Percentiles rank a stretch among this genome's conserved stretches.
phyloP scores from a whole-genome alignment of 2,888 invertebrate species.

The Mycalesis mineus region DNA sequence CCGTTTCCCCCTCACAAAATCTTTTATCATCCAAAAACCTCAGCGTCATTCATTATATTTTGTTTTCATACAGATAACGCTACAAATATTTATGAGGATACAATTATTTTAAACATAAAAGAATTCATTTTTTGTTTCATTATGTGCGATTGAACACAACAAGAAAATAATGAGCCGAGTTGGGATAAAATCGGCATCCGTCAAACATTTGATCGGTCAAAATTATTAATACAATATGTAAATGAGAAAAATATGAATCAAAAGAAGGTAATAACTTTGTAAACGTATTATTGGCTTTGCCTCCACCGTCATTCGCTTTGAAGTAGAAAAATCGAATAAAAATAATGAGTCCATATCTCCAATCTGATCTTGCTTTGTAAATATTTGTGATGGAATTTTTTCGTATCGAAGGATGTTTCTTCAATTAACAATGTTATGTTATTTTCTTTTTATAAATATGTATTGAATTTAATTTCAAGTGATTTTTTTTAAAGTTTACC shows the following conservation, averaged over 20 bases:
- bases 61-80: no score
- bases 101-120: no score
- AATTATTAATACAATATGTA: neutral
- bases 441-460: no score
- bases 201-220: neutral
- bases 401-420: neutral
- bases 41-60: no score
- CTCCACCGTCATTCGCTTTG: neutral
- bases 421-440: no score
- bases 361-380: neutral
- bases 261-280: slow-evolving; percentile 9
- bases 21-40: no score
- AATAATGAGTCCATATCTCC: slow-evolving; percentile 10
- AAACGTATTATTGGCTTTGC: slow-evolving; percentile 16
- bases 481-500: no score
- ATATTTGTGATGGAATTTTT: neutral
- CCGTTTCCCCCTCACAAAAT: no score
- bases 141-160: neutral
- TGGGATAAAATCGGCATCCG: no score
- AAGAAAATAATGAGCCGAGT: neutral
- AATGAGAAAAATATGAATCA: neutral
- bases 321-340: slow-evolving; percentile 11
- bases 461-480: no score
- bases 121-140: no score
- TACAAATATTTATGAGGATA: no score